Base-by-base conservation (phyloP, 2,888 invertebrate species). In the Rhingia campestris region DNA sequence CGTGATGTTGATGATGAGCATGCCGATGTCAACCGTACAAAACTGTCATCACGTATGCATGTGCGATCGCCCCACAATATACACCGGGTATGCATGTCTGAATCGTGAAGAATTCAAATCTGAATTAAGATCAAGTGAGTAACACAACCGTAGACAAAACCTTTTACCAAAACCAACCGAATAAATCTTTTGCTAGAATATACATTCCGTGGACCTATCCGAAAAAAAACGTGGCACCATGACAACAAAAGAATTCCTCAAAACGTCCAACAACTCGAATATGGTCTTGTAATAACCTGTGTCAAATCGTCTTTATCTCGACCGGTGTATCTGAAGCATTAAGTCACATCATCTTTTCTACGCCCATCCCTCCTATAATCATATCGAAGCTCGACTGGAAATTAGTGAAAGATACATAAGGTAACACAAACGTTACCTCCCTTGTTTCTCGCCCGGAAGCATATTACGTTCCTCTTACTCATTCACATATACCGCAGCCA, bases 371-470 rank as follows among this genome's bases (percentile, higher is more conserved):
- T 56, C 74, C 59, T 56, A 54, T 51, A 84, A 59, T 79, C 63
- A 84, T 54, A 79, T 74, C 66, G 67, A 67, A 58, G 54, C 77
- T 73, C 32, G 39, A n/a, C 12, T 66, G 37, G 39, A 72, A 76
- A 72, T 72, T 59, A 43, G 39, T 51, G 7, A 33, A 49, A 59
- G 49, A 69, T 10, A 51, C 51, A 41, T 33, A 43, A 35, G 35
- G 14, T 49, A 77, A 69, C 39, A 41, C 12, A 58, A 6, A 53
- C 37, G 32, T 35, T 54, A 45, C 67, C 45, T 69, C 63, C 56
- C 77, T 37, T 63, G 63, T 56, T 67, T 66, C 77, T 63, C 59
- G 84, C 84, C 84, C 84, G 84, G 84, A 80, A 84, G 84, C 84
- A 75, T 37, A 72, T 76, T 69, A 39, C 69, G 41, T 69, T 63